Percentiles rank a stretch among this genome's conserved stretches.
Conservation (phyloP, 2,797 vertebrate species). For the Gymnothorax javanicus region DNA sequence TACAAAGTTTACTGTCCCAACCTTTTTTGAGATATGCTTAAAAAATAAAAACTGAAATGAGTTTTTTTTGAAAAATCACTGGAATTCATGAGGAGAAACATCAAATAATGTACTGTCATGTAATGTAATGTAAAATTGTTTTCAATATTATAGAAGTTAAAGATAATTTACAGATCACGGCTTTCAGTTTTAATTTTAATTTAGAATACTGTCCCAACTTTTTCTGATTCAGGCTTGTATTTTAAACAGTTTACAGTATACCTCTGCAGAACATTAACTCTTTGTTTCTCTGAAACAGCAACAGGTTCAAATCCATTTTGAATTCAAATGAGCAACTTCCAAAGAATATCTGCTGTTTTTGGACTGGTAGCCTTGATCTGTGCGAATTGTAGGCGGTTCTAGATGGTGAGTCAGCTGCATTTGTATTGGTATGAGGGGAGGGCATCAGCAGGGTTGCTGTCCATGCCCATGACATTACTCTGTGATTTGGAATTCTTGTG, state of each 20-base stretch:
- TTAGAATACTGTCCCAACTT: too few species aligned
- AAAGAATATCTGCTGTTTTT: neutral
- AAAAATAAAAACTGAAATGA: too few species aligned
- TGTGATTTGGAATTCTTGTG: neutral
- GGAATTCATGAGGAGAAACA: too few species aligned
- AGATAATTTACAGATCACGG: too few species aligned
- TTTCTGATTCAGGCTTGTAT: neutral
- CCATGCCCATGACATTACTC: slow-evolving; percentile 5
- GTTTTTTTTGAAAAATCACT: too few species aligned
- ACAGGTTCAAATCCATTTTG: neutral
- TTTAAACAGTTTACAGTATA: neutral
- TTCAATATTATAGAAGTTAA: too few species aligned
- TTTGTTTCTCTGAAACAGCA: neutral
- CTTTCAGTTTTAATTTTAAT: too few species aligned
- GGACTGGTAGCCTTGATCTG: neutral
- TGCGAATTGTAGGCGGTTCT: neutral
- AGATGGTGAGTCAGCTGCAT: neutral
- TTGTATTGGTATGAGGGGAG: neutral
- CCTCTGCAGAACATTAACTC: neutral
- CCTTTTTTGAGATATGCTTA: too few species aligned
- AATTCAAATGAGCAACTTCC: neutral
- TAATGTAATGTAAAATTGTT: too few species aligned
- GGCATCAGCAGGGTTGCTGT: neutral
- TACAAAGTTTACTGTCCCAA: too few species aligned
- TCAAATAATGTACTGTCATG: too few species aligned